Base-by-base conservation (phyloP, 64 coral and sea anemone species). In the Stichodactyla mertensii region DNA sequence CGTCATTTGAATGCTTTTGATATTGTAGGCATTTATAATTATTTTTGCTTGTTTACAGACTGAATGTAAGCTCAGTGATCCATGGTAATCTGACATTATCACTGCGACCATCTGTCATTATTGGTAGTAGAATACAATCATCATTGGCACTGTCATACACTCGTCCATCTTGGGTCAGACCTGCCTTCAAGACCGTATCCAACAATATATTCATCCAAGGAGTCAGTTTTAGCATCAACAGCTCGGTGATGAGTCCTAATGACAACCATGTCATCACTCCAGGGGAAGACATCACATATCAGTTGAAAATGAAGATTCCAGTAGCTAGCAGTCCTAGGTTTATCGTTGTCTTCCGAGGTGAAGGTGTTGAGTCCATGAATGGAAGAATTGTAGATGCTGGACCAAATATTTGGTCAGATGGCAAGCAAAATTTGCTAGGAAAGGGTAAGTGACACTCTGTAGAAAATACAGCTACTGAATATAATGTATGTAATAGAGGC, bases 201-300 rank as follows among this genome's bases (percentile, higher is more conserved):
- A 8, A 19, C 2, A 0, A 16, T 13, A 54, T 81, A 6, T 54
- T 16, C 52, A 81, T 81, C 51, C 36, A 31, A 4, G 7, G 16
- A 81, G 78, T 55, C 5, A 52, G n/a, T 28, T 81, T 81, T 20
- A 52, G 18, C 52, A 22, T 81, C 20, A 53, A 52, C 26, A 81
- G 78, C 26, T 81, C 78, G 20, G 36, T 81, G 19, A 18, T 54
- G 20, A 81, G 16, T 20, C 78, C 55, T n/a, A 28, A 52, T 52
- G 87, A 89, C 13, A 14, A 16, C 5, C 84, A 51, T 10, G 84
- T 64, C 13, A 80, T 96, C 27, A 90, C 88, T 54, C 80, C 91
- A 80, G 91, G 94, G 52, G 94, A 96, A 69, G 88, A 85, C 20
- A 18, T 96, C 10, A 71, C 85, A 70, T 89, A 93, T 78, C 52